Base-by-base conservation (phyloP, 1,140 invertebrate genomes). In the Theocolax elegans region DNA sequence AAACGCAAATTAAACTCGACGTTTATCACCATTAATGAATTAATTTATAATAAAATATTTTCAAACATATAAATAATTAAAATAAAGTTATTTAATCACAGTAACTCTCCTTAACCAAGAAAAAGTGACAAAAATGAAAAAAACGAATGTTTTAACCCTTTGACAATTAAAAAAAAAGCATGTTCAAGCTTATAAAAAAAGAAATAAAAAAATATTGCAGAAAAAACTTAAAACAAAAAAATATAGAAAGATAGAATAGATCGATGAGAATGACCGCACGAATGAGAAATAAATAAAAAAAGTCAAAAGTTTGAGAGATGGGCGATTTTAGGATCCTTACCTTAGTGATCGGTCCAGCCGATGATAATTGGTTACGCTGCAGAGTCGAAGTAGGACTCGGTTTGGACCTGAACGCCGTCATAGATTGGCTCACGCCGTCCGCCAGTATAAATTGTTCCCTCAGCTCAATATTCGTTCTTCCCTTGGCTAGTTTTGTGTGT, bases 381-480 rank as follows among this genome's bases (percentile, higher is more conserved):
- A 91, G 87, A 75, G 90, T 90, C 70, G 89, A 90, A 82, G 91
- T 93, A 72, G 90, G 90, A 80, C 92, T 92, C 83, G 93, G 91
- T 82, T 94, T 94, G 86, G 92, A 92, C 87, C 94, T 94, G 91
- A 99, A 98, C 77, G 95, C 94, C 79, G 96, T 94, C 96, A 99
- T 97, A 80, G 94, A 94, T 89, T 98, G 97, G 82, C 95, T 97
- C 73, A 98, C 96, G 81, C 97, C 96, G 85, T 97, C 94, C 76
- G 97, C 96, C 89, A 99, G 88, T 85, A 98, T 97, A 89, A 99
- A 99, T 90, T 98, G 95, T 88, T 99, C 97, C 78, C 97, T 90
- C 81, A 99, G 92, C 89, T 99, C 97, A 87, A 98, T 95, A 90
- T 99, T 99, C 85, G 97, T 99, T 88, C 97, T 93, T 90, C 97